Evolutionary conservation across 2,113 vertebrate species (phyloP), one percentile per base, ranked within the genome.

Genomic region (Melanostigma gelatinosum): DNA sequence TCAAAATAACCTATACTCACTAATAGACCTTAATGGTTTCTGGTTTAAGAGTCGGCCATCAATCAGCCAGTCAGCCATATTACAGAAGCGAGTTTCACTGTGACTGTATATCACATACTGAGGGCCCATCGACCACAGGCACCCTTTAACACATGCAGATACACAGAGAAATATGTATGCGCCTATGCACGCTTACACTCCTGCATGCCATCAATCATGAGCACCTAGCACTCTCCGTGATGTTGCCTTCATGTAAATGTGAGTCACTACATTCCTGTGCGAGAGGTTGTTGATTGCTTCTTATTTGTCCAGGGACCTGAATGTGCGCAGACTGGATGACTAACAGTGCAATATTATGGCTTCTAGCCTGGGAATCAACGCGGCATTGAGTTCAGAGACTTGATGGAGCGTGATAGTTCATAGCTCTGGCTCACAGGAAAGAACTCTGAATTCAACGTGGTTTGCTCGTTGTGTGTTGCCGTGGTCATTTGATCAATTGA

Each of bases 1-100:
- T 89, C 86, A 86, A 76, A 88, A 88, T 78, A 85, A 72, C 75
- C 72, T 79, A 36, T 75, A 57, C 64, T 67, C 78, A 48, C 77
- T 87, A 88, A 88, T 82, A 87, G 86, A 74, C 55, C 70, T 77
- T 88, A 93, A 94, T 88, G 91, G 85, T 72, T 72, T 60, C 72
- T 52, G 71, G 54, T 46, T 88, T 84, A 64, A 85, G 72, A 63
- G 75, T 72, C 4, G 0, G 20, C 74, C 68, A 90, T 92, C 89
- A 88, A 92, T 94, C 92, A 93, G 15, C 74, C 81, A 78, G 79
- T 85, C 87, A 84, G 75, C 77, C 70, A 75, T 87, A 85, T 83
- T 77, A 82, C 83, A 79, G 60, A 72, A 70, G 72, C 50, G 20
- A 50, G 71, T 87, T 88, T 88, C 79, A 78, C 74, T 69, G 75